These are phyloP conservation scores for Talpa occidentalis DNA, from an alignment of 2,113 vertebrate genomes.

Conservation along the genomic window DNA sequence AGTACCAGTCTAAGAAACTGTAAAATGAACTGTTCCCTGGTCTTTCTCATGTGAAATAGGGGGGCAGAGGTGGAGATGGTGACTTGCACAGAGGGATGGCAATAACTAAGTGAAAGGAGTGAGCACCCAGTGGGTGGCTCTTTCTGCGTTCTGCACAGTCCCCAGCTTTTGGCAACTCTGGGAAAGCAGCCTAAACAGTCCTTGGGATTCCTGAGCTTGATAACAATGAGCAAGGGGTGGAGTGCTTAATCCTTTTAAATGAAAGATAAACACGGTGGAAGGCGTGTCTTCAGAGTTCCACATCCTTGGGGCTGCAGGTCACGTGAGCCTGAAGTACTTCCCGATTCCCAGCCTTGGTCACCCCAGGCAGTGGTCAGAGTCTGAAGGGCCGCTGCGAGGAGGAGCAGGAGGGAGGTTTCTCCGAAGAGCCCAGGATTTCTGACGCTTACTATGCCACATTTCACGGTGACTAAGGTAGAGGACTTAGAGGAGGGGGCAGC, in stretches of 20 bases:
- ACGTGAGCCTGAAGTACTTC: constrained; percentile 77
- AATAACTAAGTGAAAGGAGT: background rate
- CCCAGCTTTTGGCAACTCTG: background rate
- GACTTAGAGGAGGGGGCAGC: constrained; percentile 74
- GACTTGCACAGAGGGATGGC: background rate
- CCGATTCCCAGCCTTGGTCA: constrained; percentile 58
- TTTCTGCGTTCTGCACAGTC: background rate
- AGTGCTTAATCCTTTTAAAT: constrained; percentile 71
- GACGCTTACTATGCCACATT: constrained; percentile 81
- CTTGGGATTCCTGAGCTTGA: constrained; percentile 42
- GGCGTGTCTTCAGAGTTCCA: constrained; percentile 73
- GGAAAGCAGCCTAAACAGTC: background rate
- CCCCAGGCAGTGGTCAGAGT: background rate
- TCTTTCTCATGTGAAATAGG: background rate
- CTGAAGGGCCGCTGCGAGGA: background rate
- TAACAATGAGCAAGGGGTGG: constrained; percentile 50
- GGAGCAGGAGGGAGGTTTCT: constrained; percentile 9
- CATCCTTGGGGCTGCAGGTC: constrained; percentile 62
- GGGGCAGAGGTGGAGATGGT: constrained; percentile 31
- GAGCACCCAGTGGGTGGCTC: background rate
- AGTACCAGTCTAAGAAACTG: background rate
- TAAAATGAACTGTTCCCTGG: background rate
- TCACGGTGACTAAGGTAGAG: constrained; percentile 85
- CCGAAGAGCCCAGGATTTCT: background rate
- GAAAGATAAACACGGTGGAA: constrained; percentile 66